Evolutionary conservation across 2,797 vertebrate genomes (phyloP).

Genomic region (Pagetopsis macropterus): DNA sequence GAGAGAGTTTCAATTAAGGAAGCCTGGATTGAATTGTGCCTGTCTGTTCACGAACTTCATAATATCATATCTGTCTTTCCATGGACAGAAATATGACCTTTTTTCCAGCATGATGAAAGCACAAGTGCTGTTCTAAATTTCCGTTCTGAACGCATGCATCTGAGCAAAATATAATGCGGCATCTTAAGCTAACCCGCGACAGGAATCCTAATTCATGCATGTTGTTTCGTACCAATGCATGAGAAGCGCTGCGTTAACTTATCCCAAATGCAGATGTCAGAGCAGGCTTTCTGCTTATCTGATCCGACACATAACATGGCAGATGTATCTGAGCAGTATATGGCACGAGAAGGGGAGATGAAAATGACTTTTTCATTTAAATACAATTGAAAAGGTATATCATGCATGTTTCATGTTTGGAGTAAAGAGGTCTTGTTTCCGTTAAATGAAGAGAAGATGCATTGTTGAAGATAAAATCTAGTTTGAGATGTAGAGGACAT

Average conservation of each 20-base stretch:
- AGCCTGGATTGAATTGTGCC: conserved; percentile 76
- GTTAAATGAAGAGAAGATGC: background rate
- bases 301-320: conserved; percentile 88
- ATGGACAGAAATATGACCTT: conserved; percentile 13
- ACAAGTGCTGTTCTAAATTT: background rate
- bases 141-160: conserved; percentile 30
- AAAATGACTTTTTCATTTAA: conserved; percentile 49
- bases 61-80: conserved; percentile 32
- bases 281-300: conserved; percentile 87
- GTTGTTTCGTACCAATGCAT: conserved; percentile 31
- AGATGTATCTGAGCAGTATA: conserved; percentile 85
- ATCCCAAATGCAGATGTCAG: conserved; percentile 86
- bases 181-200: conserved; percentile 42
- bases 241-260: conserved; percentile 57
- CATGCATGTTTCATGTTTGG: conserved; percentile 31
- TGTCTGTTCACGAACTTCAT: conserved; percentile 58
- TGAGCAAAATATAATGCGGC: conserved; percentile 41
- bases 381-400: conserved; percentile 1
- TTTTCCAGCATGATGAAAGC: background rate
- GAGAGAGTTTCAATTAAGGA: conserved; percentile 79
- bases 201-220: conserved; percentile 30
- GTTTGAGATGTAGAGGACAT: background rate
- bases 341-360: conserved; percentile 81
- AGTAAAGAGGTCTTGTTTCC: conserved; percentile 3
- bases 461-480: conserved; percentile 5